Conservation (phyloP, 2,113 vertebrate genomes). For the Corythaeola cristata region DNA sequence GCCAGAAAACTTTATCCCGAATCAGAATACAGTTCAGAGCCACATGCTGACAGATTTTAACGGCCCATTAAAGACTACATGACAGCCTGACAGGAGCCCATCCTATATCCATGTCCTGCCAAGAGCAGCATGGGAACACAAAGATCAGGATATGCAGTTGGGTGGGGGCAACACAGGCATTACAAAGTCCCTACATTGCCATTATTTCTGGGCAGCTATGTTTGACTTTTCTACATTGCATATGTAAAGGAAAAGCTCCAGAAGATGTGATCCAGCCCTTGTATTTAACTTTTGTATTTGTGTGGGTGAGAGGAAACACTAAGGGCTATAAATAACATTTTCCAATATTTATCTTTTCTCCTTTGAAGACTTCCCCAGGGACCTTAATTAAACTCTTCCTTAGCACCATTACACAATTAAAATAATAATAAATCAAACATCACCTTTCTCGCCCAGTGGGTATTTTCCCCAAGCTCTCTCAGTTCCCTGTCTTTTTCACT, state of each 20-base stretch:
- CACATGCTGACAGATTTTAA: background rate
- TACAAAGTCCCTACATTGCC: background rate
- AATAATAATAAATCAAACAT: conserved; percentile 24
- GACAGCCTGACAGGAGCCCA: background rate
- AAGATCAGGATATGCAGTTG: background rate
- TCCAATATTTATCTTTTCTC: background rate
- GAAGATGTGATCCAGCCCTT: background rate
- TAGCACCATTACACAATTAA: conserved; percentile 9
- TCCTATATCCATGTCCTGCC: background rate
- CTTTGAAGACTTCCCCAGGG: conserved; percentile 10
- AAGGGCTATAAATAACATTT: background rate
- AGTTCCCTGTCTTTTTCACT: background rate
- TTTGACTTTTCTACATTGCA: background rate
- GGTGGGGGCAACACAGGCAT: background rate
- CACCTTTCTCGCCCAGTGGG: background rate
- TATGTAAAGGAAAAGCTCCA: background rate
- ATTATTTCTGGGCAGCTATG: background rate
- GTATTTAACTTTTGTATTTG: background rate
- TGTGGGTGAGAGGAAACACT: background rate
- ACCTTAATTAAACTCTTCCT: conserved; percentile 1
- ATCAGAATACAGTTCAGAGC: background rate
- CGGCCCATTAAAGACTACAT: background rate
- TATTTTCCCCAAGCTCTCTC: background rate
- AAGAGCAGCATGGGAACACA: background rate
- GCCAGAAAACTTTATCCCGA: background rate